These are phyloP conservation scores for Nycticryphes semicollaris DNA, from an alignment of 2,113 vertebrate genomes.

Conservation along the genomic window DNA sequence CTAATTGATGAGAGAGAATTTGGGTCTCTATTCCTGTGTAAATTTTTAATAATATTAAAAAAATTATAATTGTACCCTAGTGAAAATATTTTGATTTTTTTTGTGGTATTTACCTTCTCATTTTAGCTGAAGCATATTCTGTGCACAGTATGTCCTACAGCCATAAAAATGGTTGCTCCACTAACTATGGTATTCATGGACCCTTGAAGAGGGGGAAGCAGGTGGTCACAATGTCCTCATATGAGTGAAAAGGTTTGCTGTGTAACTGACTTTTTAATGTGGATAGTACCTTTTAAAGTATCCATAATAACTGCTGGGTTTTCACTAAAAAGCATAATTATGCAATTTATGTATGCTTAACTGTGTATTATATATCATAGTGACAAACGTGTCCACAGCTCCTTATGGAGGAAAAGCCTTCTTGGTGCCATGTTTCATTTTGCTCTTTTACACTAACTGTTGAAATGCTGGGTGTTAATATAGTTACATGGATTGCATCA, in stretches of 20 bases:
- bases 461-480: not conserved
- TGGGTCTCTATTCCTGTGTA: conserved; percentile 63
- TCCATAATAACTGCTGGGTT: conserved; percentile 69
- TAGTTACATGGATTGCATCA: not conserved
- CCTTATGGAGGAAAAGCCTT: conserved; percentile 35
- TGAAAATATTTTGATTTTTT: conserved; percentile 75
- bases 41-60: conserved; percentile 62
- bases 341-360: conserved; percentile 36
- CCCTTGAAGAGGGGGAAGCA: conserved; percentile 69
- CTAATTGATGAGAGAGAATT: conserved; percentile 70
- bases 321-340: conserved; percentile 67
- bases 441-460: not conserved
- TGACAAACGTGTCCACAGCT: conserved; percentile 15
- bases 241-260: conserved; percentile 74
- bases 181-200: conserved; percentile 76
- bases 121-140: conserved; percentile 75
- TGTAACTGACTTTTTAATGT: conserved; percentile 75
- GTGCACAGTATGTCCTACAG: conserved; percentile 73
- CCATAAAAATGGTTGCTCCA: conserved; percentile 73
- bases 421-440: conserved; percentile 83
- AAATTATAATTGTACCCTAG: conserved; percentile 67
- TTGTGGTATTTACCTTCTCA: conserved; percentile 75
- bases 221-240: conserved; percentile 71
- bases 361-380: conserved; percentile 26
- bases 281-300: conserved; percentile 72